These are phyloP conservation scores for Pachypeltis micranthus DNA, from an alignment of 1,140 invertebrate genomes.

Conservation along the genomic window DNA sequence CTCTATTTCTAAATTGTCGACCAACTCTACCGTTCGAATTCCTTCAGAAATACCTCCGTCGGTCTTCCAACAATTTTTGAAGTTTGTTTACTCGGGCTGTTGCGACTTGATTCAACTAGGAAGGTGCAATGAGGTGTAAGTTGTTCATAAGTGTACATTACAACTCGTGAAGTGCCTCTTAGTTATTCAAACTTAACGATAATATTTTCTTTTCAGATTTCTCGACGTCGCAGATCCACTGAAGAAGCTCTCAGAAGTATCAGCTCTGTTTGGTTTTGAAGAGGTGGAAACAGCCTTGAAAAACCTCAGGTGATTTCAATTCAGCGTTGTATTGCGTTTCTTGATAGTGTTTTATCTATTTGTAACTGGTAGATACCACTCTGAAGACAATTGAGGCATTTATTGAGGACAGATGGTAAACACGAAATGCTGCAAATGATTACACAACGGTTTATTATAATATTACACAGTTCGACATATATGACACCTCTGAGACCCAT, in stretches of 20 bases:
- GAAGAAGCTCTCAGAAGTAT: constrained; percentile 43
- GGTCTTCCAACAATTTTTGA: constrained; percentile 50
- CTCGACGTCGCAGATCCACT: constrained; percentile 35
- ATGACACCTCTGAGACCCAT: no score
- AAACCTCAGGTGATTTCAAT: neutral
- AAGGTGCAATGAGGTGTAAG: constrained; percentile 32
- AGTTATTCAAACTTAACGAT: no score
- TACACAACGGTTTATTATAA: no score
- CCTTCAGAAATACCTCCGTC: constrained; percentile 43
- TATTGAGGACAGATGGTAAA: no score
- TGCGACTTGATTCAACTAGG: constrained; percentile 47
- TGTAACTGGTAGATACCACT: no score
- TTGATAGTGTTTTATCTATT: no score
- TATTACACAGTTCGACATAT: no score
- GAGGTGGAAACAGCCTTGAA: neutral
- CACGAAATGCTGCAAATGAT: no score
- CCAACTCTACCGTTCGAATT: constrained; percentile 23
- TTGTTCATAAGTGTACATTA: no score
- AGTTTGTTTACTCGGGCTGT: constrained; percentile 51
- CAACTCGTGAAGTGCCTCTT: no score
- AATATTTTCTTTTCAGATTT: constrained; percentile 11
- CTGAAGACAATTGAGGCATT: no score
- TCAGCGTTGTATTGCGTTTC: no score
- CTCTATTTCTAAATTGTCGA: neutral
- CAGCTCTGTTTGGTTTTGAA: constrained; percentile 29